Percentiles rank a stretch among this genome's conserved stretches.
phyloP scores from a whole-genome alignment of 2,888 invertebrate species.

The Hypercompe scribonia region DNA sequence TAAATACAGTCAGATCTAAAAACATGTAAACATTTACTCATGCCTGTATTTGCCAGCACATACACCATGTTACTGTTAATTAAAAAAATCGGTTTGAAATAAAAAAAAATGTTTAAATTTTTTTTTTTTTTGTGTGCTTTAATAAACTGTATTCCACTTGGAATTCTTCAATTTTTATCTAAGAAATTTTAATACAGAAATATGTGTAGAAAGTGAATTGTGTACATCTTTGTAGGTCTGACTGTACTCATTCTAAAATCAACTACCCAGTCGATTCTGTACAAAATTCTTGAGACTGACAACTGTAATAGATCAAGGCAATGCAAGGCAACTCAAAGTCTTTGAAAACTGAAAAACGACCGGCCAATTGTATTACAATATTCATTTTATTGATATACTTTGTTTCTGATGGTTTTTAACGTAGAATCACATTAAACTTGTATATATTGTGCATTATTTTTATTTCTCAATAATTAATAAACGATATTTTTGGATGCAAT shows the following conservation, averaged over 20 bases:
- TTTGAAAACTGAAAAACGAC: neutral
- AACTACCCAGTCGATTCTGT: neutral
- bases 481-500: neutral
- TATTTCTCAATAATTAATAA: neutral
- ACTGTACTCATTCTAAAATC: neutral
- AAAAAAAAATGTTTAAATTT: too few relatives aligned
- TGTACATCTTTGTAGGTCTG: neutral
- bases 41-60: neutral
- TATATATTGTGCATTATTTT: neutral
- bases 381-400: neutral
- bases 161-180: neutral
- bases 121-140: too few relatives aligned
- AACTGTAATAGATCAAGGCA: neutral
- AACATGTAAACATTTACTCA: neutral
- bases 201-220: neutral
- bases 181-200: neutral
- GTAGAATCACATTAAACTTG: neutral
- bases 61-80: neutral
- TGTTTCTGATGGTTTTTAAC: neutral
- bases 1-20: neutral
- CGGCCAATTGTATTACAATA: neutral
- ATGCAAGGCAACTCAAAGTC: neutral
- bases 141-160: neutral
- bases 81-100: too few relatives aligned
- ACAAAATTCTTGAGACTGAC: neutral